Evolutionary conservation across 2,113 vertebrate genomes (phyloP).

Genomic region (Girardinichthys multiradiatus): DNA sequence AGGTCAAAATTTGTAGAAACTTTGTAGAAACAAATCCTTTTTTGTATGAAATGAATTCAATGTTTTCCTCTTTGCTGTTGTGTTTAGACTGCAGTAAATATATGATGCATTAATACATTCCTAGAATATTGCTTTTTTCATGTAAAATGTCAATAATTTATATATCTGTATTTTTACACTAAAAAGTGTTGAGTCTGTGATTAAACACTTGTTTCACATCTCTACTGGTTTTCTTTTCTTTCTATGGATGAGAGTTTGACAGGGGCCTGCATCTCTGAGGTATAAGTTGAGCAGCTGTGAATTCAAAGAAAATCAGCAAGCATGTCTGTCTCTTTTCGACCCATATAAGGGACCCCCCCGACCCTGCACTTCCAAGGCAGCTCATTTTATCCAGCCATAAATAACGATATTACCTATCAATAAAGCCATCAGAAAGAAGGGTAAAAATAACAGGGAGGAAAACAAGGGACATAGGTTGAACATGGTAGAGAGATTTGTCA

Average conservation of each 20-base stretch:
- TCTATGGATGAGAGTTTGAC: constrained; percentile 49
- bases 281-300: constrained; percentile 58
- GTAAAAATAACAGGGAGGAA: constrained; percentile 44
- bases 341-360: constrained; percentile 69
- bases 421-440: constrained; percentile 65
- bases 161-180: not conserved
- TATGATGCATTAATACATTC: not conserved
- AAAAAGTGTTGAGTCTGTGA: constrained; percentile 24
- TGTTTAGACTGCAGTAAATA: constrained; percentile 8
- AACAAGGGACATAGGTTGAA: constrained; percentile 45
- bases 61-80: constrained; percentile 21
- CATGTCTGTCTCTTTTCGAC: constrained; percentile 70
- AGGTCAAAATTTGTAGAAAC: constrained; percentile 8
- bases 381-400: constrained; percentile 76
- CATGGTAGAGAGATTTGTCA: constrained; percentile 28
- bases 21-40: not conserved
- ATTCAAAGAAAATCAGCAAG: constrained; percentile 69
- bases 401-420: constrained; percentile 79
- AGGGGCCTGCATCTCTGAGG: constrained; percentile 45
- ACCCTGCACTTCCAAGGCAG: constrained; percentile 56
- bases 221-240: constrained; percentile 30
- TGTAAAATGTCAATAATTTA: not conserved
- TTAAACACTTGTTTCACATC: constrained; percentile 51
- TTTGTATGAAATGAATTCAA: not conserved
- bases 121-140: not conserved